Evolutionary conservation across 2,113 vertebrate genomes (phyloP).

Genomic region (Tychaedon coryphoeus): DNA sequence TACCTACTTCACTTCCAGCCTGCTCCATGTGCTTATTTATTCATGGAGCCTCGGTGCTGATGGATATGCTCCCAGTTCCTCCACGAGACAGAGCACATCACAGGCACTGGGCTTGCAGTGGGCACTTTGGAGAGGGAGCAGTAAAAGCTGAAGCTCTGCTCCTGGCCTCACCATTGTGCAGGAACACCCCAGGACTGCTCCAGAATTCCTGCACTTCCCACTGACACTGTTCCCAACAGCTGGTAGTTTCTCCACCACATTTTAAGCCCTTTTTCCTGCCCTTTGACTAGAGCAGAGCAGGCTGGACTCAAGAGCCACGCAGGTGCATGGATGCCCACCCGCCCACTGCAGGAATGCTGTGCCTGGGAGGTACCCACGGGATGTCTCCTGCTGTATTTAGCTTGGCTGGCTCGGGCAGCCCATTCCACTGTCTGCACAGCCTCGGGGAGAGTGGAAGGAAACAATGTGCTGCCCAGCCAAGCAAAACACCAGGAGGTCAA

Average conservation of each 20-base stretch:
- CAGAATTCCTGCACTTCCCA: neutral
- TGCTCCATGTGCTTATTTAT: slow-evolving; percentile 30
- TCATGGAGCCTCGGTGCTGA: neutral
- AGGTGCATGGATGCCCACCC: neutral
- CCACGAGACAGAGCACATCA: neutral
- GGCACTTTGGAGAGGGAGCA: neutral
- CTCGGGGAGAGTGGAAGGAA: neutral
- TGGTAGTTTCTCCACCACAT: neutral
- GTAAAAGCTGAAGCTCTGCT: neutral
- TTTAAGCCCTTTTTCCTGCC: neutral
- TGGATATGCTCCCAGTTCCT: neutral
- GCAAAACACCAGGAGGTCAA: neutral
- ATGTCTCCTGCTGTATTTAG: neutral
- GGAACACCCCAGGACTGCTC: fast-evolving
- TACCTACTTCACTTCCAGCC: neutral
- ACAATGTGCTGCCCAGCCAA: neutral
- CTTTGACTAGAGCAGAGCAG: neutral
- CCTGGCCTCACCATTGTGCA: neutral
- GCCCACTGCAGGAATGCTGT: neutral
- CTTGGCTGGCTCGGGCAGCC: neutral
- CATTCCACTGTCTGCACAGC: neutral
- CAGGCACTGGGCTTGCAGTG: neutral
- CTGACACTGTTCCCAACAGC: neutral
- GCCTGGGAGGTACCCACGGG: neutral
- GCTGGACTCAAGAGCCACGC: neutral